Conservation (phyloP, 2,888 invertebrate genomes). For the Hypercompe scribonia region DNA sequence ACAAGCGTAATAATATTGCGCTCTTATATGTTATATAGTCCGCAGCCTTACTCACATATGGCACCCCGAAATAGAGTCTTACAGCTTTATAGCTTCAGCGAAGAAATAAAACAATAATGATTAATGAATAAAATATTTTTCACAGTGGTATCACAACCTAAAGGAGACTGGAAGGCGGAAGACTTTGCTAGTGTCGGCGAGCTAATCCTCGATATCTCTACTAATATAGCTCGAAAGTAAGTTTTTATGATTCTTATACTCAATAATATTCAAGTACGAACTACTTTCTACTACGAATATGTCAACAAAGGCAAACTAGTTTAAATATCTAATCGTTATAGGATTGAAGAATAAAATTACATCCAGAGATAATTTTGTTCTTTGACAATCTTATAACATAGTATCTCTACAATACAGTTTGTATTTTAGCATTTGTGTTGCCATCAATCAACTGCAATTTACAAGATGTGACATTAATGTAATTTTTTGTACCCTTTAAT, state of each 20-base stretch:
- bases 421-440: neutral
- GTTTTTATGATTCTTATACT: conserved; percentile 60
- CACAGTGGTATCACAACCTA: conserved; percentile 93
- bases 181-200: conserved; percentile 95
- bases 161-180: conserved; percentile 93
- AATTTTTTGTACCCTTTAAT: conserved; percentile 9
- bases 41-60: neutral
- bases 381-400: no score
- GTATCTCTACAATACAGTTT: no score
- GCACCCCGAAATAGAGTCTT: neutral
- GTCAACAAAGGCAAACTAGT: conserved; percentile 25
- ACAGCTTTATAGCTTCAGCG: neutral
- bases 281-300: conserved; percentile 40
- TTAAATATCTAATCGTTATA: conserved; percentile 9
- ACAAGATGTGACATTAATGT: neutral
- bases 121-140: neutral
- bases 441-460: neutral
- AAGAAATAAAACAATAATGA: neutral
- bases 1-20: neutral
- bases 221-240: conserved; percentile 94
- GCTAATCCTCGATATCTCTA: conserved; percentile 93
- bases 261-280: conserved; percentile 13
- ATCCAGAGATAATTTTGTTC: no score
- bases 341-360: conserved; percentile 1
- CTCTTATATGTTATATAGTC: neutral